phyloP scores from a whole-genome alignment of 2,888 invertebrate species.

The Stratiomys singularior region DNA sequence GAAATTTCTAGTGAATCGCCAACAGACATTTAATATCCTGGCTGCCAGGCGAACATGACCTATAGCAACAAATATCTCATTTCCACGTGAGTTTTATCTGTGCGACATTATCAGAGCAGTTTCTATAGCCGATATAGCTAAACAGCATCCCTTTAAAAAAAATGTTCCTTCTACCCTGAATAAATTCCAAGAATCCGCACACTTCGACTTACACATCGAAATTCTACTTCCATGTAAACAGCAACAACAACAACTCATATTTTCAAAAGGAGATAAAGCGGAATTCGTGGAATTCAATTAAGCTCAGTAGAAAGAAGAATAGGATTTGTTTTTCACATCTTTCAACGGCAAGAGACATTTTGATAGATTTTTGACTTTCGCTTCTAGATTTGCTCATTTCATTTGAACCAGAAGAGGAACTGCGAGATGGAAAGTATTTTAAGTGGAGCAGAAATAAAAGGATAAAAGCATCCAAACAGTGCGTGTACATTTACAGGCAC shows the following conservation, averaged over 20 bases:
- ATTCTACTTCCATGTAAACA: background rate
- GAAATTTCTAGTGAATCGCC: background rate
- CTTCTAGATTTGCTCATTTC: no score
- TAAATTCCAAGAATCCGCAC: background rate
- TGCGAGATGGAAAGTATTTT: no score
- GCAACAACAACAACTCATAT: background rate
- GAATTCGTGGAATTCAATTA: constrained; percentile 1
- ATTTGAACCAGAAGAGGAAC: no score
- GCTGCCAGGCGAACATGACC: background rate
- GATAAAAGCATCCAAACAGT: no score
- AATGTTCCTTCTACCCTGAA: background rate
- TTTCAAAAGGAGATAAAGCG: background rate
- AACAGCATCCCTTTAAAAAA: background rate
- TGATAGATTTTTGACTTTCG: no score
- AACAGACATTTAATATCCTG: background rate
- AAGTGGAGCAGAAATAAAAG: no score
- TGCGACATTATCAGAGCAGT: background rate
- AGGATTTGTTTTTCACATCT: no score
- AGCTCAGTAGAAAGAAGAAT: background rate
- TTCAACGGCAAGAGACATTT: no score
- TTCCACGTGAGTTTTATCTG: background rate
- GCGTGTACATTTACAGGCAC: no score
- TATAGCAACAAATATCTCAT: background rate
- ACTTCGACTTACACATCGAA: no score
- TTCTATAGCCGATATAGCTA: background rate